Percentiles rank a stretch among this genome's conserved stretches.
These are phyloP conservation scores for Fregetta grallaria DNA, from an alignment of 2,113 vertebrate genomes.

Conservation along the genomic window DNA sequence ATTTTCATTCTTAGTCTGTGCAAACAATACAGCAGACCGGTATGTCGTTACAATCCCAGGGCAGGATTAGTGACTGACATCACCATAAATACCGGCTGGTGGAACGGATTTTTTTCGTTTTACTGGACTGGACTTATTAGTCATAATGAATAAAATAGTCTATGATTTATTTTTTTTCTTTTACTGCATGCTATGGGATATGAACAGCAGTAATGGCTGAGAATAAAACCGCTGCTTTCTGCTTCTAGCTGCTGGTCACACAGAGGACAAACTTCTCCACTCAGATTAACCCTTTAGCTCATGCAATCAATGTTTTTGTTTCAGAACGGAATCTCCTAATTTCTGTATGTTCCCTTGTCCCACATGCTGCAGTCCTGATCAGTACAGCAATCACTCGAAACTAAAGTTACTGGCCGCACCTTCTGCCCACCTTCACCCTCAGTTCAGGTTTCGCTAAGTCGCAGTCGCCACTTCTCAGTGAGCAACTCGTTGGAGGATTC, in stretches of 20 bases:
- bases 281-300: neutral
- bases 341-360: neutral
- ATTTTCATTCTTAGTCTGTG: neutral
- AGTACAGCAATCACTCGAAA: neutral
- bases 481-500: neutral
- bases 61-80: neutral
- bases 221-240: neutral
- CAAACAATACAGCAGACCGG: neutral
- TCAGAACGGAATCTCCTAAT: neutral
- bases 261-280: neutral
- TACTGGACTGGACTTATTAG: neutral
- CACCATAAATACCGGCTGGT: too few relatives aligned
- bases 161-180: neutral
- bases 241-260: neutral
- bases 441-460: neutral
- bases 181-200: neutral
- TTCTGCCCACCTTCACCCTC: neutral
- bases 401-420: neutral
- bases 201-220: neutral
- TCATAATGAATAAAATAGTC: neutral
- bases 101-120: neutral
- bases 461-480: neutral
- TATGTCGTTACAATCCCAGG: neutral
- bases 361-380: neutral
- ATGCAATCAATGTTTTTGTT: neutral